These are phyloP conservation scores for Capitulum mitella DNA, from an alignment of 2,888 invertebrate species.

Conservation along the genomic window DNA sequence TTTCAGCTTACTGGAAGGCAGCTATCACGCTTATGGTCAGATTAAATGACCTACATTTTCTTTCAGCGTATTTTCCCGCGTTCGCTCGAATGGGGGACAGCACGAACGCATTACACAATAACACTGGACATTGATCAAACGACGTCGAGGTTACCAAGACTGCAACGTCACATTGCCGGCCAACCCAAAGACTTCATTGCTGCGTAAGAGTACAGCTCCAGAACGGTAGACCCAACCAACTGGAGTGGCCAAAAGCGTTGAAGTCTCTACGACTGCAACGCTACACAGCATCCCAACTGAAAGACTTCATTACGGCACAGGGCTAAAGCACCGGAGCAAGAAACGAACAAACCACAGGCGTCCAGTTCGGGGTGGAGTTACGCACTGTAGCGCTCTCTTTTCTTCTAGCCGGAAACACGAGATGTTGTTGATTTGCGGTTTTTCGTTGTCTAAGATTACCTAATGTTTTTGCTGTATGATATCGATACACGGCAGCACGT, in stretches of 20 bases:
- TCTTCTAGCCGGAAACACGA: neutral
- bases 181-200: neutral
- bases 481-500: neutral
- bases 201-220: neutral
- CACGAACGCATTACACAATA: no score
- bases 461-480: neutral
- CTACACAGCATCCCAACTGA: neutral
- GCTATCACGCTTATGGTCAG: no score
- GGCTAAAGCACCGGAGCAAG: neutral
- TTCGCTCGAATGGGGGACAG: no score
- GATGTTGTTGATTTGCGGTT: neutral
- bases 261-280: neutral
- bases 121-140: no score
- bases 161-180: neutral
- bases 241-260: neutral
- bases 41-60: no score
- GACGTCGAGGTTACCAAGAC: neutral
- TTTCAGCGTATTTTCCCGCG: no score
- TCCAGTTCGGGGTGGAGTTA: neutral
- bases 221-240: neutral
- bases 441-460: neutral
- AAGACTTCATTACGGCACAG: neutral
- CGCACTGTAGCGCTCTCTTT: neutral
- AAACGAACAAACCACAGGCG: neutral
- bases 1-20: no score